A percentile compares a stretch with the other conserved stretches of the same genome.
These are phyloP conservation scores for Azorinus chamasolen DNA, from an alignment of 2,888 invertebrate species.

Conservation along the genomic window DNA sequence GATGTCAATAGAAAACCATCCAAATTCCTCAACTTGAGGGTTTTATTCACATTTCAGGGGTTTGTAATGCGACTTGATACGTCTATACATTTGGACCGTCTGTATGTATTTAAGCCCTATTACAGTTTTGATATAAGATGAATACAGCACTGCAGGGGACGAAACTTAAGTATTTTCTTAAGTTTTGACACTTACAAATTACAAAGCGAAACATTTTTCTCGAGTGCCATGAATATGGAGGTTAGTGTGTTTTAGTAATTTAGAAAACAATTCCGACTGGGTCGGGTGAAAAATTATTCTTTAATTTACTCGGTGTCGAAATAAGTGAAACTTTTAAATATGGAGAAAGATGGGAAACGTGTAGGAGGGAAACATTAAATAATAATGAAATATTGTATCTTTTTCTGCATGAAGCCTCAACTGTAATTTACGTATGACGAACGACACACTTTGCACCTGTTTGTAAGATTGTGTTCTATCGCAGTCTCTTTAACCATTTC, in stretches of 20 bases:
- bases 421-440: too few species aligned
- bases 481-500: too few species aligned
- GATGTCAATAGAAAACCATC: slow-evolving; percentile 47
- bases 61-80: slow-evolving; percentile 51
- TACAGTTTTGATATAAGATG: slow-evolving; percentile 58
- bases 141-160: slow-evolving; percentile 42
- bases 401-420: too few species aligned
- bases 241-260: slow-evolving; percentile 63
- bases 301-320: slow-evolving; percentile 57
- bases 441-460: too few species aligned
- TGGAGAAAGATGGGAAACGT: too few species aligned
- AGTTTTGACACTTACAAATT: slow-evolving; percentile 64
- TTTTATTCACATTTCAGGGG: slow-evolving; percentile 50
- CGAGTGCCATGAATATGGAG: slow-evolving; percentile 44
- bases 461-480: too few species aligned
- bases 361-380: too few species aligned
- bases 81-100: slow-evolving; percentile 32
- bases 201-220: slow-evolving; percentile 49
- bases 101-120: slow-evolving; percentile 53
- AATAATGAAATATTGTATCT: too few species aligned
- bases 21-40: slow-evolving; percentile 53
- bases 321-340: slow-evolving; percentile 48
- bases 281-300: slow-evolving; percentile 57
- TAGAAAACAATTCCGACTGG: slow-evolving; percentile 48
- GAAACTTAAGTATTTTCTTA: slow-evolving; percentile 52